phyloP scores from a whole-genome alignment of 2,888 invertebrate genomes.

The Rotaria magnacalcarata region DNA sequence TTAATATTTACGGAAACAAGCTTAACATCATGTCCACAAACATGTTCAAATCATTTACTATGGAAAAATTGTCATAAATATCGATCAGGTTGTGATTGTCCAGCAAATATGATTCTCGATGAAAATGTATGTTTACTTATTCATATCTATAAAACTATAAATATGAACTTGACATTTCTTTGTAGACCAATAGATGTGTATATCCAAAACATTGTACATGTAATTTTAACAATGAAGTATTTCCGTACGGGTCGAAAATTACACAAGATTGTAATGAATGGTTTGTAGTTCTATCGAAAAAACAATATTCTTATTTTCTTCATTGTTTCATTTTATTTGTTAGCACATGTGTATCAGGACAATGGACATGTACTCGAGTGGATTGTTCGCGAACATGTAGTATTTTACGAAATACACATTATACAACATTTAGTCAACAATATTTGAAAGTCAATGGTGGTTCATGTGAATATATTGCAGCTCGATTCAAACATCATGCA shows the following conservation, averaged over 20 bases:
- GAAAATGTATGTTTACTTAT: background rate
- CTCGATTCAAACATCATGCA: background rate
- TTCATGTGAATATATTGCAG: background rate
- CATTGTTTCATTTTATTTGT: background rate
- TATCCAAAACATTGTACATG: background rate
- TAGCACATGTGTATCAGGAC: background rate
- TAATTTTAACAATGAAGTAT: background rate
- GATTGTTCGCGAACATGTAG: background rate
- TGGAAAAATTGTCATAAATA: constrained; percentile 2
- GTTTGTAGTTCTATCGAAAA: background rate
- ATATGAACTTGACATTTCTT: background rate
- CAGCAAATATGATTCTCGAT: background rate
- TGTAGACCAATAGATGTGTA: constrained; percentile 1
- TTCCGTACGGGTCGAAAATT: background rate
- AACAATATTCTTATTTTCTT: background rate
- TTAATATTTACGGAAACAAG: background rate
- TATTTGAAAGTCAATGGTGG: background rate
- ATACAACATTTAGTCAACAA: background rate
- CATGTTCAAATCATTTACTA: background rate
- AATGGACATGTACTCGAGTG: background rate
- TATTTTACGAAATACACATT: background rate
- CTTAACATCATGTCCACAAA: background rate
- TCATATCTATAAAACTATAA: background rate
- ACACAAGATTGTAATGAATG: constrained; percentile 24
- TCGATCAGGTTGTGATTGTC: background rate